phyloP scores from a whole-genome alignment of 2,113 vertebrate species.

The Dromiciops gliroides region DNA sequence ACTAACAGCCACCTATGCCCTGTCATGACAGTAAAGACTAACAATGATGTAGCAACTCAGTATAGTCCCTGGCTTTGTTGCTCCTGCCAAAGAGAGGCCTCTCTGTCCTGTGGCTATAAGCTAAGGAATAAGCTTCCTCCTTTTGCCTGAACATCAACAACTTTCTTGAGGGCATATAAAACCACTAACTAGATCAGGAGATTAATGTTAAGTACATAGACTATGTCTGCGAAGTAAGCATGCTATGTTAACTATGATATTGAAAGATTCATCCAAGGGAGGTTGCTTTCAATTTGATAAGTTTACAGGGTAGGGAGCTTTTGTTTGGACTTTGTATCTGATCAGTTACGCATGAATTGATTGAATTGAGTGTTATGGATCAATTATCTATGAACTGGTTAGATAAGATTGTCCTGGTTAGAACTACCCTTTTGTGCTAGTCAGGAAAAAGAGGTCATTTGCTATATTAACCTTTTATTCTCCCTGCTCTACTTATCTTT shows the following conservation, averaged over 20 bases:
- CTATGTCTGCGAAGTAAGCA: not conserved
- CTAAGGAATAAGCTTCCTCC: constrained; percentile 7
- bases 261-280: no score
- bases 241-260: no score
- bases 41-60: not conserved
- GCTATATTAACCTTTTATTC: not conserved
- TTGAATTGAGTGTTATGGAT: no score
- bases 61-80: not conserved
- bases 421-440: not conserved
- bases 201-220: not conserved
- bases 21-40: not conserved
- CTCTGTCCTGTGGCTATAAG: not conserved
- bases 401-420: no score
- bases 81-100: not conserved
- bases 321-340: no score
- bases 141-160: not conserved
- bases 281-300: no score
- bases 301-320: no score
- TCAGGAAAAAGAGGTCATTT: not conserved
- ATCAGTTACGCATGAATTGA: no score
- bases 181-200: not conserved
- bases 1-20: no score
- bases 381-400: no score
- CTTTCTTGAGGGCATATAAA: not conserved
- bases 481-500: not conserved